Evolutionary conservation across 64 coral and sea anemone species (phyloP), one percentile per base, ranked within the genome.

Genomic region (Anthopleura sola): DNA sequence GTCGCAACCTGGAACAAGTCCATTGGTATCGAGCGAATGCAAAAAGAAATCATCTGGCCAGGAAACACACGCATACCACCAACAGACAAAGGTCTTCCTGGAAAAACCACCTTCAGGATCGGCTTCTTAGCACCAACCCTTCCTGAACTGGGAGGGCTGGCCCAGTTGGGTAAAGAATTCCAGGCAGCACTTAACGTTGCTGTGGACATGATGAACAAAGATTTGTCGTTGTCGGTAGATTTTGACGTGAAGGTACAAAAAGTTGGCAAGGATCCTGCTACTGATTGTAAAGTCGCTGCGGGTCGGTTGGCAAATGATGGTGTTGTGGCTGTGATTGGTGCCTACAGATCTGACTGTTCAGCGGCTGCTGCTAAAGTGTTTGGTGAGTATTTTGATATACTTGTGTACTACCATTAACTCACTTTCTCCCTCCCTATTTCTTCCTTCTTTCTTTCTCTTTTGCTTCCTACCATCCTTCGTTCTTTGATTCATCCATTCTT

Each of bases 161-260:
- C 95, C 2, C 88, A 94, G 18, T 91, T 98, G 50, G 95, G 95
- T 3, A 84, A 88, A 32, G 92, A 98, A 80, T 92, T 94, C 78
- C 87, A 94, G 75, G 84, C 89, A 60, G 82, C 82, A 1, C 55
- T 83, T 7, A 81, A 85, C 21, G 92, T 94, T 21, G 95, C 92
- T 12, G 92, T 98, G 24, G 95, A 98, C 36, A 98, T 98, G 95
- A 91, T 98, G 86, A 98, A 98, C 84, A 98, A 93, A 57, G 92
- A 98, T 26, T 80, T 91, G 23, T 86, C 92, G 9, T 64, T 98
- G 38, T 88, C 95, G 0, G 89, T 98, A 28, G 95, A 98, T 86
- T 98, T 98, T 82, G 89, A 94, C 32, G 87, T 93, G 0, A 89
- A 86, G 44, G 91, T 94, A 87, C 86, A 91, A 75, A 92, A 92